Evolutionary conservation across 2,888 invertebrate genomes (phyloP), one percentile per base, ranked within the genome.

Genomic region (Galerucella pusilla): DNA sequence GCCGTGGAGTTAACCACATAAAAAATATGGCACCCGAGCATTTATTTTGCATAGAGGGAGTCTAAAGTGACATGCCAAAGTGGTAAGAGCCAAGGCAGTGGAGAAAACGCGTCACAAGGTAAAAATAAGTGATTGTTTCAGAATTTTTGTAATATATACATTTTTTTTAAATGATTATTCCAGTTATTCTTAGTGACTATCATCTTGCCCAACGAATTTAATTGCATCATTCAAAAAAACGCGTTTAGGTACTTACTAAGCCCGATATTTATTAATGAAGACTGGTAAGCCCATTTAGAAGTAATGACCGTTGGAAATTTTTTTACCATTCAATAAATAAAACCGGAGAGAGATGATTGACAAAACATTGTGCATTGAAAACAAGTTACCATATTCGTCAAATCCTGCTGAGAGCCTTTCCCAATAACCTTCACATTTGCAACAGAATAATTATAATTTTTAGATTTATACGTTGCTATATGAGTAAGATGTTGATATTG

Each of bases 351-450:
- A 61, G 35, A 68, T 9, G 57, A 35, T 28, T 16, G 67, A 67
- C 14, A 35, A 54, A 20, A 57, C 20, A 57, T 57, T 57, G 16
- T 42, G n/a, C 57, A 28, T 69, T 49, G 61, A 60, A 61, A 69
- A 49, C 69, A 61, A 69, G 61, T 69, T 69, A 61, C 69, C 69
- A 61, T 69, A 69, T 69, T 49, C 28, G 69, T 61, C 28, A 60
- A 57, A 16, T 54, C 35, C 57, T 57, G 68, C 42, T 25, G 10
- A 14, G 49, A 12, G 42, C 61, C 61, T 52, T 61, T 69, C 69
- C 35, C 52, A 61, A 28, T 61, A 28, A 69, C 69, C 69, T 69
- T 69, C 69, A 49, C 69, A 61, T 69, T 69, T 69, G 25, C 69
- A 61, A 69, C 49, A 69, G 28, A 16, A 59, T 45, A 46, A 61